A percentile compares a stretch with the other conserved stretches of the same genome.
Evolutionary conservation across 2,113 vertebrate genomes (phyloP).

Genomic region (Myotis yumanensis): DNA sequence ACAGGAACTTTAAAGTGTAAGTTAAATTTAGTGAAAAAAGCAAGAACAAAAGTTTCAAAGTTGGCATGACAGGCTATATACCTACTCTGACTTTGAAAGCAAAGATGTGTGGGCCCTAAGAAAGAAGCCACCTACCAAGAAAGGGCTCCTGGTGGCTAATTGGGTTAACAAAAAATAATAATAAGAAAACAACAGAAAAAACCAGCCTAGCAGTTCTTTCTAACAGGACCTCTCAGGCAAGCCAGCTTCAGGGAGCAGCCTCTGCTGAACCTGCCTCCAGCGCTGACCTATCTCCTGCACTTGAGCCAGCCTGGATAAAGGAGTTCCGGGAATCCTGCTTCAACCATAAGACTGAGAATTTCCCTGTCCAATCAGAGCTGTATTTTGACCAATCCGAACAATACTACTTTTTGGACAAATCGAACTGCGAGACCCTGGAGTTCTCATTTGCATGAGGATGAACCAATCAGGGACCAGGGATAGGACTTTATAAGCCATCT

Average conservation of each 20-base stretch:
- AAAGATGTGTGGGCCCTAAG: not conserved
- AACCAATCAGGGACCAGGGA: not conserved
- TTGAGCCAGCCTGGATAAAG: no score
- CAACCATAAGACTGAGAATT: not conserved
- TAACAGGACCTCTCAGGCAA: no score
- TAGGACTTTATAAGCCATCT: not conserved
- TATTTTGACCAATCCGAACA: not conserved
- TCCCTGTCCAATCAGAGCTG: not conserved
- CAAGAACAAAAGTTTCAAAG: not conserved
- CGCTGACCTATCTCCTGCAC: not conserved
- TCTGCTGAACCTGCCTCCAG: not conserved
- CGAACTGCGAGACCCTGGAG: not conserved
- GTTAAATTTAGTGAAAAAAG: not conserved
- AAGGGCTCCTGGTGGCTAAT: not conserved
- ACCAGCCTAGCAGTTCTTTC: not conserved
- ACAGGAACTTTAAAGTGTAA: not conserved
- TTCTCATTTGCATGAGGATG: not conserved
- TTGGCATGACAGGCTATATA: not conserved
- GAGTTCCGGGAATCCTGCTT: no score
- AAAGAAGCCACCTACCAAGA: not conserved
- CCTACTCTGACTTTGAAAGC: not conserved
- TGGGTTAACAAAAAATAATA: no score
- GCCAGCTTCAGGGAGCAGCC: not conserved
- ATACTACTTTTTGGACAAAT: not conserved
- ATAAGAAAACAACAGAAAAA: not conserved